phyloP scores from a whole-genome alignment of 2,888 invertebrate species.

The Ommatoiulus sabulosus region DNA sequence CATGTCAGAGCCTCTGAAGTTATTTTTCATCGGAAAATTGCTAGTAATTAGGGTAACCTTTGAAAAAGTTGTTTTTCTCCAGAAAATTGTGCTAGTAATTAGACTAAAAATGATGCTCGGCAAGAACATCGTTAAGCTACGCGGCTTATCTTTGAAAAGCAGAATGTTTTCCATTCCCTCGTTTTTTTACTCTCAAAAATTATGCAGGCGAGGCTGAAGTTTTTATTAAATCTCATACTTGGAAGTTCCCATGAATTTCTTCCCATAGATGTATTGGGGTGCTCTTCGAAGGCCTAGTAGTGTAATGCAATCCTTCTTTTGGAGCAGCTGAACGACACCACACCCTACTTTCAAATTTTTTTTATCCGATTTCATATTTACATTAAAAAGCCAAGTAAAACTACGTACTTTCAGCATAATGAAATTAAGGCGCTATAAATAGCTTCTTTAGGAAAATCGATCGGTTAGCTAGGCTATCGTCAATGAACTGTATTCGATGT shows the following conservation, averaged over 20 bases:
- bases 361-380: constrained; percentile 13
- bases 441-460: constrained; percentile 19
- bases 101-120: neutral
- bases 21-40: neutral
- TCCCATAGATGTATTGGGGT: neutral
- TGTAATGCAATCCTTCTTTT: neutral
- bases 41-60: neutral
- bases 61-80: constrained; percentile 14
- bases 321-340: constrained; percentile 18
- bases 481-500: neutral
- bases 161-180: constrained; percentile 4
- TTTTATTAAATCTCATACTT: neutral
- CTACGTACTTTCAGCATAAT: neutral
- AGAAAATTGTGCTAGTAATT: constrained; percentile 15
- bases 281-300: neutral
- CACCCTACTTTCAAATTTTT: constrained; percentile 9
- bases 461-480: neutral
- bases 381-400: constrained; percentile 16
- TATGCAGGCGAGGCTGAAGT: neutral
- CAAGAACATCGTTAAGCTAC: neutral
- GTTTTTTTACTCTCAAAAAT: neutral
- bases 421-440: constrained; percentile 27
- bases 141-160: constrained; percentile 36
- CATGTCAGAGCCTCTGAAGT: neutral
- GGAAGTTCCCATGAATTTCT: constrained; percentile 24